Base-by-base conservation (phyloP, 1,140 invertebrate genomes). In the Rhizoglyphus robini region DNA sequence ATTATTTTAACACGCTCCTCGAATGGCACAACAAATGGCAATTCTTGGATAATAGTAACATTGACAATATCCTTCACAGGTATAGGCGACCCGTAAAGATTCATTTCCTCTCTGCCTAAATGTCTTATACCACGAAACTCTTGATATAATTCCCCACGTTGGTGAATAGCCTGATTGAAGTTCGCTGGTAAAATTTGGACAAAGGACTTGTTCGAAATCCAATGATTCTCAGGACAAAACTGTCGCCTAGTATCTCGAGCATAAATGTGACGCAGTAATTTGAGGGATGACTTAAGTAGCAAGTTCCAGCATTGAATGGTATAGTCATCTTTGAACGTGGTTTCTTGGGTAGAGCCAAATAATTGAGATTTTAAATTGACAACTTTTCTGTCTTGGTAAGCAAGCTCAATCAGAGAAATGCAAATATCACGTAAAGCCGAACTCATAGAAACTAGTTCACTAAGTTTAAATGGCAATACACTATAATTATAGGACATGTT, bases 21-120 rank as follows among this genome's bases (percentile, higher is more conserved):
- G 73, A 97, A 97, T 2, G 88, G 83, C 46, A 97, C 84, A 4
- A 93, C 84, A 79, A 96, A 98, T 0, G 94, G 94, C 67, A 96
- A 83, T 75, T 96, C 89, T 65, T 87, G 83, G 3, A 98, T 75
- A 63, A 97, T 84, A 0, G 89, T 88, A 32, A 92, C 79, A 1
- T 88, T 88, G 63, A 90, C 81, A 23, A 91, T 81, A 77, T 96
- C 91, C 67, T 86, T 88, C 18, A 87, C 88, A 0, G 90, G 89
- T 32, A 94, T 76, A 0, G 89, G 89, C 15, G 88, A 88, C 0
- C 87, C 85, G 67, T 87, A 83, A 66, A 86, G 84, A 69, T 70
- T 68, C 73, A 83, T 74, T 62, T 84, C 81, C 68, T 84, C 81
- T 4, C 82, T 75, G 0, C 81, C 83, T 48, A 84, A 79, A n/a